A percentile compares a stretch with the other conserved stretches of the same genome.
Evolutionary conservation across 2,113 vertebrate species (phyloP).

Genomic region (Urocynchramus pylzowi): DNA sequence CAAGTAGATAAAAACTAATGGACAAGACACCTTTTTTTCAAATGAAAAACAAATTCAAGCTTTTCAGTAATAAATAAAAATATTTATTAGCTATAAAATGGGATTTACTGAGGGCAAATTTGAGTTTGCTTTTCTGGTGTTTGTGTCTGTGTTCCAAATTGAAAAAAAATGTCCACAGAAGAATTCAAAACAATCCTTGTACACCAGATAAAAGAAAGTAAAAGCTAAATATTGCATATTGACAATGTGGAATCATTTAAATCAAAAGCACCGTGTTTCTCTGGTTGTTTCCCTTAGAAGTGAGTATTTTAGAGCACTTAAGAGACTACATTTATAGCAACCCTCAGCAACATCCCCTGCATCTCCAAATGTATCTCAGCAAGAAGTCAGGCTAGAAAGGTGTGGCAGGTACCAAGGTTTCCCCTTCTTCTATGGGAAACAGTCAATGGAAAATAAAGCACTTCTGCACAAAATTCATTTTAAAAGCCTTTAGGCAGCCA

Average conservation of each 20-base stretch:
- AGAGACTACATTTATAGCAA: not conserved
- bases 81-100: not conserved
- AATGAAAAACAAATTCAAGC: not conserved
- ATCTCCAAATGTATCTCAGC: not conserved
- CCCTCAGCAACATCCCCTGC: not conserved
- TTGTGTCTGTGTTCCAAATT: not conserved
- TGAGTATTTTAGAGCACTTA: not conserved
- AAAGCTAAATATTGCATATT: not conserved
- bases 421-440: not conserved
- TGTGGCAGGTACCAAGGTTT: not conserved
- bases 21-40: not conserved
- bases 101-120: not conserved
- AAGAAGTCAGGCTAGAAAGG: not conserved
- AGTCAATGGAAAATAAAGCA: not conserved
- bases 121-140: not conserved
- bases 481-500: not conserved
- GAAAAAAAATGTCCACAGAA: not conserved
- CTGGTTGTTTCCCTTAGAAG: not conserved
- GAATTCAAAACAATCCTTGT: not conserved
- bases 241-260: not conserved
- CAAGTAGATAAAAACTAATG: not conserved
- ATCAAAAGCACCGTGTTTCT: not conserved
- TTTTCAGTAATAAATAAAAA: not conserved
- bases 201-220: not conserved
- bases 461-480: not conserved